Evolutionary conservation across 2,113 vertebrate species (phyloP).

Genomic region (Hippocampus comes): DNA sequence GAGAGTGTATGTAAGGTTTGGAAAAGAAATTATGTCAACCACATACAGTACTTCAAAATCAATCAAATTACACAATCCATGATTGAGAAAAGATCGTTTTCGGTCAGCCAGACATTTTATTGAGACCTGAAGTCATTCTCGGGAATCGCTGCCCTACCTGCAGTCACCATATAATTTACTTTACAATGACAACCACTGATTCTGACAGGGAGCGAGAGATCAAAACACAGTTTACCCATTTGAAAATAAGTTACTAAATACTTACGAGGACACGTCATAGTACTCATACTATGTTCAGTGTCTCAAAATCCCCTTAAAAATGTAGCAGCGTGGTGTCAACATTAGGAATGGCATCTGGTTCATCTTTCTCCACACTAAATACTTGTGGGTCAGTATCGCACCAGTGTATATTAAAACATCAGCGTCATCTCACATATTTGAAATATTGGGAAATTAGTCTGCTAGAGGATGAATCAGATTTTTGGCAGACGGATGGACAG

Average conservation of each 20-base stretch:
- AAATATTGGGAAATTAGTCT: not conserved
- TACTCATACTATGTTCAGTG: not conserved
- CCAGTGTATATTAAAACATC: not conserved
- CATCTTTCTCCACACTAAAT: not conserved
- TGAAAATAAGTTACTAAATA: not conserved
- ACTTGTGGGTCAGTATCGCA: not conserved
- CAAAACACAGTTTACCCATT: not conserved
- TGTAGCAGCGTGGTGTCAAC: not conserved
- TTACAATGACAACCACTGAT: not conserved
- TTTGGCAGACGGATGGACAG: not conserved
- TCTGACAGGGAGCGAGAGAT: not conserved
- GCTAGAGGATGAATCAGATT: not conserved
- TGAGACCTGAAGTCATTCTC: not conserved
- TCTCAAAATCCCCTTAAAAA: not conserved
- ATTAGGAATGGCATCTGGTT: not conserved
- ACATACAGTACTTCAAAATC: not conserved
- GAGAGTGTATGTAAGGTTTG: not conserved
- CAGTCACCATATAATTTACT: not conserved
- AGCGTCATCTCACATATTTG: not conserved
- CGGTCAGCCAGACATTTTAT: not conserved
- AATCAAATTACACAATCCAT: not conserved
- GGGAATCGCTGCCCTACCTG: not conserved
- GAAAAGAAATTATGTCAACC: not conserved
- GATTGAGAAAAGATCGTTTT: not conserved
- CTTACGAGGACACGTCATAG: not conserved